Percentiles rank a stretch among this genome's conserved stretches.
Conservation (phyloP, 2,797 vertebrate genomes). For the Parotocinclus haroldoi region DNA sequence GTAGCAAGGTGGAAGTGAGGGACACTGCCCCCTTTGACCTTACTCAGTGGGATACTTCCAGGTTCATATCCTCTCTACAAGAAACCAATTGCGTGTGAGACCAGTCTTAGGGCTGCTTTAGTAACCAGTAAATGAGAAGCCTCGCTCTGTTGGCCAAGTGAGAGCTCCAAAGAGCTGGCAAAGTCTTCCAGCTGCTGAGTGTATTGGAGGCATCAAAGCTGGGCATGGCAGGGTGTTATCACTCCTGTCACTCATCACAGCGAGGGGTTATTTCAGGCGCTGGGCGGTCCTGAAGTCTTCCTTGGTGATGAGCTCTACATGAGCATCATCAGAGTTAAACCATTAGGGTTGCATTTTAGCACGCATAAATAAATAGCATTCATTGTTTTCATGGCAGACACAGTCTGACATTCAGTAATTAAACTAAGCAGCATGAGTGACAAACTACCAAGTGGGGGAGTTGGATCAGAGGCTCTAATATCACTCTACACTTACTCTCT, state of each 20-base stretch:
- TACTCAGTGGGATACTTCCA: slow-evolving; percentile 42
- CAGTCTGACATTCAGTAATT: slow-evolving; percentile 1
- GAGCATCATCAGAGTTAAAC: slow-evolving; percentile 12
- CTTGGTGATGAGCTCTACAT: slow-evolving; percentile 20
- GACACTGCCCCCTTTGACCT: slow-evolving; percentile 45
- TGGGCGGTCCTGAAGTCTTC: slow-evolving; percentile 12
- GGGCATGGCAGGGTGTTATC: slow-evolving; percentile 41
- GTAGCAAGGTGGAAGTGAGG: slow-evolving; percentile 31
- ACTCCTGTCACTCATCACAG: slow-evolving; percentile 33
- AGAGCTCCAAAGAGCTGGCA: slow-evolving; percentile 16
- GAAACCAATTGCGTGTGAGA: slow-evolving; percentile 28
- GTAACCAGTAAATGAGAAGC: slow-evolving; percentile 27
- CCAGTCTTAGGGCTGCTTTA: slow-evolving; percentile 14
- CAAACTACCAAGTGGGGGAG: background rate
- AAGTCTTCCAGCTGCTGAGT: slow-evolving; percentile 33
- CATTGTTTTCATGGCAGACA: slow-evolving; percentile 7
- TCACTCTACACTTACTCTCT: background rate
- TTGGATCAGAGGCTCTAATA: background rate
- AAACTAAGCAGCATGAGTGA: slow-evolving; percentile 1
- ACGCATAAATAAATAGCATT: slow-evolving; percentile 12
- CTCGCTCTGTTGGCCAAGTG: slow-evolving; percentile 35
- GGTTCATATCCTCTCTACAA: slow-evolving; percentile 38
- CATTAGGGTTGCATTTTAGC: slow-evolving; percentile 4
- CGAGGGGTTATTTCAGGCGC: slow-evolving; percentile 28
- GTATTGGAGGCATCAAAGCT: slow-evolving; percentile 36